Conservation (phyloP, 1,140 invertebrate species). For the Halesus radiatus region DNA sequence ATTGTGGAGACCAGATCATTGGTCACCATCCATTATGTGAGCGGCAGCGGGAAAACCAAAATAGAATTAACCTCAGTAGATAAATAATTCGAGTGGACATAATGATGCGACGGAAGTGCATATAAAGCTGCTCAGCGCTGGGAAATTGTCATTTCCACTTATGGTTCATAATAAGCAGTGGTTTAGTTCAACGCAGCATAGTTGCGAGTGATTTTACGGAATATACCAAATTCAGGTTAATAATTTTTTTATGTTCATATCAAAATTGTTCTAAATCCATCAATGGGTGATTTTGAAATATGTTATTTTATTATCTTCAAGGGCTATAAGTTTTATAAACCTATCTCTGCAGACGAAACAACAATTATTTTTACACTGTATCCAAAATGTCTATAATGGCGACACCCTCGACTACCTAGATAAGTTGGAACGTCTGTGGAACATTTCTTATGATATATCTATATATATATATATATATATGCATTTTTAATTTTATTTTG, state of each 20-base stretch:
- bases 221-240: background rate
- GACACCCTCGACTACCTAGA: too few relatives aligned
- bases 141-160: slow-evolving; percentile 26
- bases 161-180: background rate
- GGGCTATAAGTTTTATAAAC: too few relatives aligned
- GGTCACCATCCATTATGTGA: background rate
- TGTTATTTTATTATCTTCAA: too few relatives aligned
- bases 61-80: slow-evolving; percentile 8
- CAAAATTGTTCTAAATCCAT: too few relatives aligned
- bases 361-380: too few relatives aligned
- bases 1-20: slow-evolving; percentile 6
- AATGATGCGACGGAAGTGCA: slow-evolving; percentile 32
- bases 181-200: background rate
- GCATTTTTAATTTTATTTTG: too few relatives aligned
- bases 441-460: too few relatives aligned
- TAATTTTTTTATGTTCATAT: background rate
- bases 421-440: too few relatives aligned
- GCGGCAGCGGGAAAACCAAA: slow-evolving; percentile 22
- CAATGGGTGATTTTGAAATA: background rate
- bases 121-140: background rate
- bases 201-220: background rate
- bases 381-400: too few relatives aligned
- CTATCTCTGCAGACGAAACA: too few relatives aligned
- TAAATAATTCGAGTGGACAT: slow-evolving; percentile 15
- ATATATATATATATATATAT: too few relatives aligned